Evolutionary conservation across 2,888 invertebrate genomes (phyloP).

Genomic region (Catocala nupta): DNA sequence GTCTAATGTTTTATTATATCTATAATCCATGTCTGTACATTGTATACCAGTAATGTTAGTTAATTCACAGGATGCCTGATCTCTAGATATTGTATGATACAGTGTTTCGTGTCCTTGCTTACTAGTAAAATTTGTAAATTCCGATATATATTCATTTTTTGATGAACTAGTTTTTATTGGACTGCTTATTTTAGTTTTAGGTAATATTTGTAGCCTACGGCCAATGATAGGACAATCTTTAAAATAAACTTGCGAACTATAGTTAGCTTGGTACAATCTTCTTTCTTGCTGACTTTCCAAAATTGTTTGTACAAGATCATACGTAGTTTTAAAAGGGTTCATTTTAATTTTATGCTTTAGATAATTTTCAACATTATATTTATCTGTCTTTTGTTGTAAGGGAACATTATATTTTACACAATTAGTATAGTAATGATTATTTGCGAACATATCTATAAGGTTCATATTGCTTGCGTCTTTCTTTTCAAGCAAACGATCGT

Average conservation of each 20-base stretch:
- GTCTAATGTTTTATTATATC: neutral
- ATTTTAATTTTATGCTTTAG: conserved; percentile 28
- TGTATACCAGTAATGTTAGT: neutral
- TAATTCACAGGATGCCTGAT: neutral
- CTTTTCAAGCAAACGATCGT: conserved; percentile 34
- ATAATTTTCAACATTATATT: conserved; percentile 22
- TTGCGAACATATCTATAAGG: neutral
- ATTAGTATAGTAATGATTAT: neutral
- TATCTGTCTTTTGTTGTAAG: conserved; percentile 8
- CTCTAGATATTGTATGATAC: neutral
- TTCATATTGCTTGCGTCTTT: conserved; percentile 1
- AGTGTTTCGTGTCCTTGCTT: neutral
- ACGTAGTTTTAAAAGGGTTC: conserved; percentile 59
- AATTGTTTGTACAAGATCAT: conserved; percentile 71
- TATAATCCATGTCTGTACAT: neutral
- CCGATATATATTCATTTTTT: conserved; percentile 9
- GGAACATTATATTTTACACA: neutral
- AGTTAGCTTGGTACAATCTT: neutral
- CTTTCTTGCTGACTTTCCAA: conserved; percentile 49
- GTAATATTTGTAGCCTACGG: neutral
- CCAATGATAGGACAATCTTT: neutral
- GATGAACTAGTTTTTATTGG: neutral
- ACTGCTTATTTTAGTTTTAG: neutral
- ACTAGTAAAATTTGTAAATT: conserved; percentile 7
- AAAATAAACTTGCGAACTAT: neutral